Evolutionary conservation across 1,140 invertebrate genomes (phyloP).

Genomic region (Notospermus geniculatus): DNA sequence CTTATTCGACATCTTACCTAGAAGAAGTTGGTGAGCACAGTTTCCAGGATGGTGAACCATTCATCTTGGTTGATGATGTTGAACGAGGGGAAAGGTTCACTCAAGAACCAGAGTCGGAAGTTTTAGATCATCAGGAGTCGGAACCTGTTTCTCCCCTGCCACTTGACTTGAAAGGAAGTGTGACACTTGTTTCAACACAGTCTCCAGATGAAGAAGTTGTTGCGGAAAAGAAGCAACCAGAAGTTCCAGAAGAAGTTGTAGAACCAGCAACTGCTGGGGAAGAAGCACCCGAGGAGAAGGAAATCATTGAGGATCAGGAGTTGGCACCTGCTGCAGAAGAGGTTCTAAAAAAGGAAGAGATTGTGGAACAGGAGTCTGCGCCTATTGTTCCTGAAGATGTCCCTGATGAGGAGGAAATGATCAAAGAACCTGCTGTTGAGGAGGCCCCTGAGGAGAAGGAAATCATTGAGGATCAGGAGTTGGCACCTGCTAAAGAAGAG

Average conservation of each 20-base stretch:
- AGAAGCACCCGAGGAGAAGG: slow-evolving; percentile 36
- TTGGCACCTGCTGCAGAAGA: slow-evolving; percentile 26
- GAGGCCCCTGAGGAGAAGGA: slow-evolving; percentile 35
- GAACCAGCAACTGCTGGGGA: slow-evolving; percentile 46
- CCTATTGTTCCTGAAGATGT: neutral
- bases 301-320: neutral
- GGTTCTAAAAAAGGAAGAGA: slow-evolving; percentile 24
- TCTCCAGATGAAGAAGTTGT: slow-evolving; percentile 24
- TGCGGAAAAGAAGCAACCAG: too few species aligned
- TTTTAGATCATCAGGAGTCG: neutral
- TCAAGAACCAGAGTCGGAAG: neutral
- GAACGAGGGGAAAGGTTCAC: slow-evolving; percentile 1
- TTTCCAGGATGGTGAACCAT: slow-evolving; percentile 14
- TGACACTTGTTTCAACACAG: slow-evolving; percentile 30
- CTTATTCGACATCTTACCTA: too few species aligned
- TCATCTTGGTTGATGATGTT: neutral
- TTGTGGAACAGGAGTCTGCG: too few species aligned
- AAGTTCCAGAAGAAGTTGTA: neutral
- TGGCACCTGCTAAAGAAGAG: slow-evolving; percentile 6
- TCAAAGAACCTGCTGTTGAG: slow-evolving; percentile 47
- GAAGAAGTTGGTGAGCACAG: neutral
- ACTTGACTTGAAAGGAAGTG: slow-evolving; percentile 11
- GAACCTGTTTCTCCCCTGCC: slow-evolving; percentile 16
- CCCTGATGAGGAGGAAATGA: slow-evolving; percentile 1
- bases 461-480: neutral